phyloP scores from a whole-genome alignment of 2,797 vertebrate species.

The Otolemur crassicaudatus region DNA sequence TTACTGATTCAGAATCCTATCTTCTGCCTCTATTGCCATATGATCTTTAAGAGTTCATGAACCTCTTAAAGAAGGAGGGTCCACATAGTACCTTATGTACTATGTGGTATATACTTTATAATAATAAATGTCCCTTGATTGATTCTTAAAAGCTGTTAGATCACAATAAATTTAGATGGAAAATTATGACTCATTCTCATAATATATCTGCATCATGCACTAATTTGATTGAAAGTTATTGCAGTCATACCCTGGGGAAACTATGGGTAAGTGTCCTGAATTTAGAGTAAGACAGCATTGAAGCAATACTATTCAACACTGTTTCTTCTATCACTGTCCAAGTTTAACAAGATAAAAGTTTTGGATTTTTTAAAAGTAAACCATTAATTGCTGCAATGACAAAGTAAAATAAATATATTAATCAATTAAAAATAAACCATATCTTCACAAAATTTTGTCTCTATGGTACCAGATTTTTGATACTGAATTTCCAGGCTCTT shows the following conservation, averaged over 20 bases:
- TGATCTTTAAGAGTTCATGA: background rate
- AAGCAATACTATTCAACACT: background rate
- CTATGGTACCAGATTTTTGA: too few species aligned
- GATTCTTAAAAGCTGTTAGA: background rate
- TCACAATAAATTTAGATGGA: background rate
- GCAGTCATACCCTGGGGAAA: background rate
- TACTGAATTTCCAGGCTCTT: too few species aligned
- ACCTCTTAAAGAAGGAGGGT: rapidly evolving
- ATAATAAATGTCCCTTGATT: background rate
- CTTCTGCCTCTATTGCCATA: background rate
- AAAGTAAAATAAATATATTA: background rate
- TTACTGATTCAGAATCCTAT: background rate
- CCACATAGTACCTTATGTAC: background rate
- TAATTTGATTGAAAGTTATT: background rate
- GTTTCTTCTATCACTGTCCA: background rate
- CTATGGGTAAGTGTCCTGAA: background rate
- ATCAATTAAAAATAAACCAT: background rate
- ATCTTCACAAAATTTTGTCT: background rate
- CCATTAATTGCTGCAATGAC: background rate
- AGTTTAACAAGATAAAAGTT: background rate
- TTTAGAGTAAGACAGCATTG: background rate
- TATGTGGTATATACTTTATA: background rate
- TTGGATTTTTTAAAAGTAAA: background rate
- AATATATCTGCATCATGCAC: background rate
- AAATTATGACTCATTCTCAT: background rate